Conservation (phyloP, 2,797 vertebrate species). For the Gastrophryne carolinensis region DNA sequence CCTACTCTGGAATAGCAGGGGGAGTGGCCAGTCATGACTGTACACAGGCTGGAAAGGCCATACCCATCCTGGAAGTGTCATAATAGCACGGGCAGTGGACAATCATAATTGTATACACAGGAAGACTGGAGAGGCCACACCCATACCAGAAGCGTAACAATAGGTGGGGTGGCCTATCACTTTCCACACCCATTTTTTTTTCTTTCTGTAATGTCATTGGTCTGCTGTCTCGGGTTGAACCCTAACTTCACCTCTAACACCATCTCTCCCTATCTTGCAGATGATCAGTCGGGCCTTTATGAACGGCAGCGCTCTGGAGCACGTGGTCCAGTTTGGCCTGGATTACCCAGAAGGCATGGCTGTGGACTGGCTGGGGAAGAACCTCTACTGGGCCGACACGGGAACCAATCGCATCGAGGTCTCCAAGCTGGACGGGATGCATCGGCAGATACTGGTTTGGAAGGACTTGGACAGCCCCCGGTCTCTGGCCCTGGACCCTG, state of each 20-base stretch:
- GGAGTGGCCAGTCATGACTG: too few relatives aligned
- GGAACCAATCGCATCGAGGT: constrained; percentile 97
- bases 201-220: too few relatives aligned
- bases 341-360: constrained; percentile 98
- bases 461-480: constrained; percentile 95
- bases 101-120: too few relatives aligned
- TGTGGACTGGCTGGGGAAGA: constrained; percentile 97
- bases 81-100: too few relatives aligned
- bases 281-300: constrained; percentile 97
- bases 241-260: too few relatives aligned
- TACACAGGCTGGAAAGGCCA: too few relatives aligned
- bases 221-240: too few relatives aligned
- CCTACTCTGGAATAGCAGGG: too few relatives aligned
- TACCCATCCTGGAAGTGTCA: too few relatives aligned
- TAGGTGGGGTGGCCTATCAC: neutral
- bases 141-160: too few relatives aligned
- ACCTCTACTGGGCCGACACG: constrained; percentile 96
- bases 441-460: constrained; percentile 95
- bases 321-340: constrained; percentile 92
- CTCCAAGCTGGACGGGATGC: constrained; percentile 92
- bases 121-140: too few relatives aligned
- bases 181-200: too few relatives aligned
- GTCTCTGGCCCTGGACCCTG: constrained; percentile 89
- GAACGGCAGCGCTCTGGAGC: constrained; percentile 94
- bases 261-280: constrained; percentile 67